Conservation (phyloP, 1,140 invertebrate species). For the Zaprionus nigranus region DNA sequence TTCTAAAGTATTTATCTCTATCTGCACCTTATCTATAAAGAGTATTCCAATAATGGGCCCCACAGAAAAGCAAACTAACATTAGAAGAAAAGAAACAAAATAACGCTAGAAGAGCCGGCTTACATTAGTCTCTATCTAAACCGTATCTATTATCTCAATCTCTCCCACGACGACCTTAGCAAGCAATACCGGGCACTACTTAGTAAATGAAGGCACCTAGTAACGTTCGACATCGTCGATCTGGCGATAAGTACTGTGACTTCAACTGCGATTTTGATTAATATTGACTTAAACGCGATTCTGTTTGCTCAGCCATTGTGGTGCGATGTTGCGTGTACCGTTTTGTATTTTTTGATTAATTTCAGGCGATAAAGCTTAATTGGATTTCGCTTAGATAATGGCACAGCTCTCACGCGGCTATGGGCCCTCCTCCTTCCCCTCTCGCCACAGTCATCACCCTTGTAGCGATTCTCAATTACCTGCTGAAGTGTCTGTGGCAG, state of each 20-base stretch:
- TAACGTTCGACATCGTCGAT: conserved; percentile 12
- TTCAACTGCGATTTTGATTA: conserved; percentile 76
- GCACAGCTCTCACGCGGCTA: conserved; percentile 50
- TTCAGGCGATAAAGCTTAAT: conserved; percentile 81
- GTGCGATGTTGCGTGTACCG: conserved; percentile 59
- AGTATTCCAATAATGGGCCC: background rate
- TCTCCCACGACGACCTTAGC: conserved; percentile 4
- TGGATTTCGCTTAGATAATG: conserved; percentile 78
- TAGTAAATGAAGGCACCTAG: conserved; percentile 1
- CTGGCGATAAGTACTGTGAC: conserved; percentile 49
- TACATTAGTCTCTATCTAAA: conserved; percentile 3
- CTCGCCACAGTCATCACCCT: background rate
- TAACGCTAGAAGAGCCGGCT: background rate
- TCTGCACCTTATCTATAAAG: background rate
- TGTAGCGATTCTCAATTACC: conserved; percentile 21
- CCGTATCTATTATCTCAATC: conserved; percentile 26
- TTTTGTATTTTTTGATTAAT: conserved; percentile 64
- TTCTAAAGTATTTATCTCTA: background rate
- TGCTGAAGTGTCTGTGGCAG: conserved; percentile 25
- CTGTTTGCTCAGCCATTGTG: conserved; percentile 75
- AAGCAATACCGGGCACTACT: background rate
- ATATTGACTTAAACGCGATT: conserved; percentile 75
- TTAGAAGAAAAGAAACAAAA: too few relatives aligned
- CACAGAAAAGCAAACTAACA: background rate
- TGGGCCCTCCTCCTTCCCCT: conserved; percentile 8